Evolutionary conservation across 2,113 vertebrate species (phyloP).

Genomic region (Oxygymnocypris stewartii): DNA sequence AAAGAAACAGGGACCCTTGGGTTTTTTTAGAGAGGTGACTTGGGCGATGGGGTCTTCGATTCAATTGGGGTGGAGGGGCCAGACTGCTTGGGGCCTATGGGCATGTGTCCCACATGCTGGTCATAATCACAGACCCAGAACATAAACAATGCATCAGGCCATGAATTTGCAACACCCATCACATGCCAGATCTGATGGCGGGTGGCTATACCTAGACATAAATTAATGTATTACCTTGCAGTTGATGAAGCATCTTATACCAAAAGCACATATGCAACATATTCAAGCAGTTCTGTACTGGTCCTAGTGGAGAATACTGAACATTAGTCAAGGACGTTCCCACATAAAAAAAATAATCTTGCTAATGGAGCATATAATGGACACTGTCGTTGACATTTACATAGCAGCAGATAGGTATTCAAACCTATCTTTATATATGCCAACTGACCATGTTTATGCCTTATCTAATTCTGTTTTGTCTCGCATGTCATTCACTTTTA

Average conservation of each 20-base stretch:
- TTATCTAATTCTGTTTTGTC: not conserved
- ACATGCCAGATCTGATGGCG: not conserved
- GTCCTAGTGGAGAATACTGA: not conserved
- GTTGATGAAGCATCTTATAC: not conserved
- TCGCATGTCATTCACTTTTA: not conserved
- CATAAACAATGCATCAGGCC: constrained; percentile 10
- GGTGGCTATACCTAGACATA: not conserved
- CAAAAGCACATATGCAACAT: not conserved
- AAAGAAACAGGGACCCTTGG: not conserved
- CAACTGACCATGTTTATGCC: not conserved
- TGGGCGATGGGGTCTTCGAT: constrained; percentile 1
- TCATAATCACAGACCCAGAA: not conserved
- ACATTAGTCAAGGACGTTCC: not conserved
- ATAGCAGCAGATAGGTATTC: constrained; percentile 28
- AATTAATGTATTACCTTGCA: not conserved
- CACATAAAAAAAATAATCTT: not conserved
- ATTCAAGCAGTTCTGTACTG: not conserved
- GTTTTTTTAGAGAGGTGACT: not conserved
- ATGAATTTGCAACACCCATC: not conserved
- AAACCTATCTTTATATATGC: not conserved
- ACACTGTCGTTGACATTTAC: not conserved
- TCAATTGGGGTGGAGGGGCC: not conserved
- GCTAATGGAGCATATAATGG: not conserved
- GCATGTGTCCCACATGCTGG: not conserved
- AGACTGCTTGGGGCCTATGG: constrained; percentile 19